Conservation (phyloP, 2,113 vertebrate genomes). For the Menidia beryllina region DNA sequence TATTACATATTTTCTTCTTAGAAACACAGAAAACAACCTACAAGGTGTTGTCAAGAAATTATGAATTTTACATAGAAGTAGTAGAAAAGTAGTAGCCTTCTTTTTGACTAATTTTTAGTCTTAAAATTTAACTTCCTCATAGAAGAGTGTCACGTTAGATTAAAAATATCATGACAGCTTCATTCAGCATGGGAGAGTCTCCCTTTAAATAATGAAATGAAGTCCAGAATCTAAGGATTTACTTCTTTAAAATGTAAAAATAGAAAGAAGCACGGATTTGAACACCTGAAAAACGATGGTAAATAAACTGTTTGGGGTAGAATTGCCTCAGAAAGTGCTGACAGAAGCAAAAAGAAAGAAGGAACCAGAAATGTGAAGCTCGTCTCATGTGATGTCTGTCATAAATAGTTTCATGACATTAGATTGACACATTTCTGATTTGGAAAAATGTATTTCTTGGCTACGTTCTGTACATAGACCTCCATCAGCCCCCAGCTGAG, state of each 20-base stretch:
- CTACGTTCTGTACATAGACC: no score
- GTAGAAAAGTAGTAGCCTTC: background rate
- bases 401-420: background rate
- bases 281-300: background rate
- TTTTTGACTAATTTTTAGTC: background rate
- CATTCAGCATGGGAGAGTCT: background rate
- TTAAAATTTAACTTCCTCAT: background rate
- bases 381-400: conserved; percentile 42
- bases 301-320: background rate
- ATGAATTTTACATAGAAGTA: no score
- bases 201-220: background rate
- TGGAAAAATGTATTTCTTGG: no score
- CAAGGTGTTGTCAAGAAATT: no score
- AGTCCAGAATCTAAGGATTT: background rate
- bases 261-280: background rate
- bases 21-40: background rate
- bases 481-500: no score
- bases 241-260: background rate
- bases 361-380: background rate
- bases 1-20: background rate
- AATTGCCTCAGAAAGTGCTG: conserved; percentile 24
- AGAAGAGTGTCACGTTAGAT: background rate
- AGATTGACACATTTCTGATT: no score
- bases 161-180: background rate
- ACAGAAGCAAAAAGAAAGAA: conserved; percentile 26